Base-by-base conservation (phyloP, 37 sponge, comb jelly and placozoan genomes). In the Crambe crambe region DNA sequence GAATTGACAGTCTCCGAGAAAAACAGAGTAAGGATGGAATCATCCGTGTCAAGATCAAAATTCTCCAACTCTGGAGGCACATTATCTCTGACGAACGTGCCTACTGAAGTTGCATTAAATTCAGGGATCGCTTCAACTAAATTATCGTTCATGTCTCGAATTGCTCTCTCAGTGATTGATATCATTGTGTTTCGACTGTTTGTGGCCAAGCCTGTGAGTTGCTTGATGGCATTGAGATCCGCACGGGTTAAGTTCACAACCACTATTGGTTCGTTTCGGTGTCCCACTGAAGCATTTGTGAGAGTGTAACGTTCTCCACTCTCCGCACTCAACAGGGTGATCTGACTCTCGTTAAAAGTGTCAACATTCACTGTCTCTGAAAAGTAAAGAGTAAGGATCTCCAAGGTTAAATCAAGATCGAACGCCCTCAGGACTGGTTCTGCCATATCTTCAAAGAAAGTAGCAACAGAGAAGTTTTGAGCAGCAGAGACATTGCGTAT, bases 1-100 rank as follows among this genome's bases (percentile, higher is more conserved):
- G 78, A 64, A 72, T 96, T 93, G 32, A 96, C 97, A 68, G 97
- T 96, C 73, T 96, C 97, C 69, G 89, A 87, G 89, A 96, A 96
- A 64, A 57, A 85, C 18, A 96, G 80, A n/a, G 84, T 87, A 38
- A 96, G 51, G 36, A 76, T 85, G 1, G 85, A 59, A 0, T 82
- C 68, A 77, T 96, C 91, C 83, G 90, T 75, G 56, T 96, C 91
- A 18, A 96, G 23, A 35, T 87, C 80, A 64, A 93, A 96, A 3
- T 25, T 3, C 59, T 86, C 86, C 18, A 96, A 76, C 26, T 72
- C 78, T 32, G 97, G 97, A 36, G 43, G 42, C 42, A 85, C 27
- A 1, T 15, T 56, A 57, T 96, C 97, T 72, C 40, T 39, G 0
- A 56, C 77, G 65, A 83, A 96, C 12, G 4, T 25, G 26, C 84